phyloP scores from a whole-genome alignment of 2,797 vertebrate species.

The Zenarchopterus dispar region DNA sequence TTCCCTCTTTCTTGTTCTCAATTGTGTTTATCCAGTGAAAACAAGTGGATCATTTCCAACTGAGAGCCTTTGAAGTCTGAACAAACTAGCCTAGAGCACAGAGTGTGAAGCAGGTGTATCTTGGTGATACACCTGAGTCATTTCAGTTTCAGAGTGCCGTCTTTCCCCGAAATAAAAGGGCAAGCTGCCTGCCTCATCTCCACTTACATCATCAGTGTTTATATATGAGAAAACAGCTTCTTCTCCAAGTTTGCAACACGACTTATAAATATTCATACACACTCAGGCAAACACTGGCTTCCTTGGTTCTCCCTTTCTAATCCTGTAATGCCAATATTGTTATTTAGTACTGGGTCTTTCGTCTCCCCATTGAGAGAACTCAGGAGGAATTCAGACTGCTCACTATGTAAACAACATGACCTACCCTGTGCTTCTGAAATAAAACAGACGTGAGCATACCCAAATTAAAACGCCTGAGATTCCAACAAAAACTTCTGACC shows the following conservation, averaged over 20 bases:
- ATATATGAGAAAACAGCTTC: conserved; percentile 24
- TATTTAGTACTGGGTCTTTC: conserved; percentile 67
- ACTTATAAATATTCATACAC: conserved; percentile 42
- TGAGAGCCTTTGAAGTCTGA: no score
- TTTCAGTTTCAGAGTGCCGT: conserved; percentile 19
- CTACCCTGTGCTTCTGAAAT: conserved; percentile 13
- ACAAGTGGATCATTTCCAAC: background rate
- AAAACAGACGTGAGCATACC: conserved; percentile 31
- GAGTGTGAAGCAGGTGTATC: conserved; percentile 27
- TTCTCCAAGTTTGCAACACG: conserved; percentile 28
- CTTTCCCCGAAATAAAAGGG: conserved; percentile 25
- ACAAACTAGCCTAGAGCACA: conserved; percentile 2
- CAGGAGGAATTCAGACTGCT: conserved; percentile 56
- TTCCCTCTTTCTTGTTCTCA: background rate
- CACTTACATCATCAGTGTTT: conserved; percentile 13
- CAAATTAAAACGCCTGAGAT: conserved; percentile 17
- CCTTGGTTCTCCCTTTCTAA: conserved; percentile 53
- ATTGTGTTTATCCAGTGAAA: background rate
- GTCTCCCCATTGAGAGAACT: conserved; percentile 52
- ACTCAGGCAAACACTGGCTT: conserved; percentile 20
- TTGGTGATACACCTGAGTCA: conserved; percentile 36
- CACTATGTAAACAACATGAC: conserved; percentile 38
- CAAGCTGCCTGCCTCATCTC: conserved; percentile 36
- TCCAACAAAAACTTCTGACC: conserved; percentile 17
- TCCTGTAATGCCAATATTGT: conserved; percentile 67